Evolutionary conservation across 2,113 vertebrate genomes (phyloP).

Genomic region (Cathartes aura): DNA sequence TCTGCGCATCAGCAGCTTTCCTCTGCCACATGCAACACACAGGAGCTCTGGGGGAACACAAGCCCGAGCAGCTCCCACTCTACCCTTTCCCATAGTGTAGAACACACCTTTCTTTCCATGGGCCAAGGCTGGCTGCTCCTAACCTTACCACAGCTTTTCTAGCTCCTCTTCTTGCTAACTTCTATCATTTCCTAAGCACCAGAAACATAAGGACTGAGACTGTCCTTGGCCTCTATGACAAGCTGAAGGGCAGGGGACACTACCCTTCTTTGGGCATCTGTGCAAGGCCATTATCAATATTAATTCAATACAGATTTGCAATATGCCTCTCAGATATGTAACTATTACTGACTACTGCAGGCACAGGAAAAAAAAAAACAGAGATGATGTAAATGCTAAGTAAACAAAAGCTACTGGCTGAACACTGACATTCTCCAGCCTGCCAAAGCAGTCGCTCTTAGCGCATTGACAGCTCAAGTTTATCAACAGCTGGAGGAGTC

Average conservation of each 20-base stretch:
- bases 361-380: neutral
- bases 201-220: neutral
- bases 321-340: neutral
- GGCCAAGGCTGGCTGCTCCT: neutral
- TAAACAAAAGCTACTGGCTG: constrained; percentile 31
- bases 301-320: neutral
- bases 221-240: neutral
- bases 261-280: neutral
- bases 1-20: neutral
- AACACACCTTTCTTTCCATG: neutral
- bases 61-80: neutral
- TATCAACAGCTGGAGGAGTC: constrained; percentile 59
- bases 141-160: neutral
- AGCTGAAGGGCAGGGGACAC: neutral
- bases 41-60: neutral
- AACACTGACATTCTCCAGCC: neutral
- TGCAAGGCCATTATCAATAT: neutral
- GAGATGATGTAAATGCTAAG: constrained; percentile 10
- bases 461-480: constrained; percentile 17
- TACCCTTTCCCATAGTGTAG: neutral
- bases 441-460: neutral
- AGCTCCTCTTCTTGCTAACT: neutral
- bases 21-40: neutral
- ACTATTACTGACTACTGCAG: neutral
- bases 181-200: neutral